Percentiles rank a stretch among this genome's conserved stretches.
These are phyloP conservation scores for Drosophila heteroneura DNA, from an alignment of 2,888 invertebrate species.

Conservation along the genomic window DNA sequence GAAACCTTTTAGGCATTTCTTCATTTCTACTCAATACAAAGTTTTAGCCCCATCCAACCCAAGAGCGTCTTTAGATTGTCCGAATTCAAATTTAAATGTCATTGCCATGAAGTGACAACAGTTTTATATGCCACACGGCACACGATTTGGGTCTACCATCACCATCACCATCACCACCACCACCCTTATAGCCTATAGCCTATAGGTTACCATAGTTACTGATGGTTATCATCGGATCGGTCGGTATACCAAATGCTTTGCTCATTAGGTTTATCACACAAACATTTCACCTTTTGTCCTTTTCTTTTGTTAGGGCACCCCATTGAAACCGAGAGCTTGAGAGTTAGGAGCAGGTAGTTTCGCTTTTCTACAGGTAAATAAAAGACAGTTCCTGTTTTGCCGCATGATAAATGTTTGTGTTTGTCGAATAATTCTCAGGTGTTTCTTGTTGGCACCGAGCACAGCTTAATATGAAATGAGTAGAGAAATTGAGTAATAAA, in stretches of 20 bases:
- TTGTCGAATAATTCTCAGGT: conserved; percentile 42
- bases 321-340: conserved; percentile 29
- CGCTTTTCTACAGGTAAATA: conserved; percentile 54
- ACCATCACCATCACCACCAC: background rate
- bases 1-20: conserved; percentile 56
- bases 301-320: conserved; percentile 22
- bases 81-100: conserved; percentile 68
- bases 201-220: conserved; percentile 16
- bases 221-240: conserved; percentile 51
- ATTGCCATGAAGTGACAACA: conserved; percentile 69
- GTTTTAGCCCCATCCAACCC: background rate
- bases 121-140: conserved; percentile 67
- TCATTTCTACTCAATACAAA: conserved; percentile 7
- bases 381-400: conserved; percentile 53
- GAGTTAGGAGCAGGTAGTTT: conserved; percentile 52
- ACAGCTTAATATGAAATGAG: conserved; percentile 32
- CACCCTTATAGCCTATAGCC: background rate
- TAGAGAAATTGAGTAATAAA: conserved; percentile 15
- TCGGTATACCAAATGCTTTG: conserved; percentile 44
- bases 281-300: conserved; percentile 71
- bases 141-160: conserved; percentile 38
- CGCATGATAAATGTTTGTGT: conserved; percentile 61
- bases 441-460: conserved; percentile 30
- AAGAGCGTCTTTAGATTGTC: conserved; percentile 23
- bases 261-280: conserved; percentile 80